Evolutionary conservation across 2,797 vertebrate species (phyloP), one percentile per base, ranked within the genome.

Genomic region (Melanotaenia boesemani): DNA sequence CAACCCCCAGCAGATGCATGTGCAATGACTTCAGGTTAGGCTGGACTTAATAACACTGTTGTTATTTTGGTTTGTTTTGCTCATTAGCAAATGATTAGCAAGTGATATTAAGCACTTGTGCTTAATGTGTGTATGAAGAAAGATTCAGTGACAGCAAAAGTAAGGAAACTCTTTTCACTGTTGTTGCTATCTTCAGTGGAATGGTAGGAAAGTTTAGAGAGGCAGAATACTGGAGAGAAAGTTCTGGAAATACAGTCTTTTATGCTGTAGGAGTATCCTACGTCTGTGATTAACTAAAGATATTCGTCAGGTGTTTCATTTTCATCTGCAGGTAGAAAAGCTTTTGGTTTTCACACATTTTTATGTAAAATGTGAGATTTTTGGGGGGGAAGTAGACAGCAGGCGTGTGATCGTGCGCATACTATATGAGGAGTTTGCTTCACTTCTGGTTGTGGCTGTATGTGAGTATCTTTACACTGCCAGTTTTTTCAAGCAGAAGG

Each of bases 1-100:
- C 76, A 89, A 82, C 74, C 88, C 84, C 83, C 88, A 80, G 70
- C 76, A 88, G 81, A 87, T 83, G 50, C 75, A 59, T 50, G 55
- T 36, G 52, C 74, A 70, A 22, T 58, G 61, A 77, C 48, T 76
- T 68, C 77, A 57, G 58, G 4, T 65, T 77, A 83, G 68, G 66
- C 69, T 87, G 64, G 67, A 72, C 68, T 78, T 74, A 12, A 64
- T 67, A 48, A 46, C 60, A 39, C 52, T 65, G 63, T 15, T 76
- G 50, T 85, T 79, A 63, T 86, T 80, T 76, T 79, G 66, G 65
- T 86, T 83, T 59, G 5, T 56, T 83, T 84, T 69, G 56, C 65
- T 24, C 52, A 44, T n/a, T 67, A 79, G 60, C 37, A 75, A 82
- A 58, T 61, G 1, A 30, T 50, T 15, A 68, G 65, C 37, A 48